phyloP scores from a whole-genome alignment of 2,888 invertebrate genomes.

The Teleogryllus oceanicus region DNA sequence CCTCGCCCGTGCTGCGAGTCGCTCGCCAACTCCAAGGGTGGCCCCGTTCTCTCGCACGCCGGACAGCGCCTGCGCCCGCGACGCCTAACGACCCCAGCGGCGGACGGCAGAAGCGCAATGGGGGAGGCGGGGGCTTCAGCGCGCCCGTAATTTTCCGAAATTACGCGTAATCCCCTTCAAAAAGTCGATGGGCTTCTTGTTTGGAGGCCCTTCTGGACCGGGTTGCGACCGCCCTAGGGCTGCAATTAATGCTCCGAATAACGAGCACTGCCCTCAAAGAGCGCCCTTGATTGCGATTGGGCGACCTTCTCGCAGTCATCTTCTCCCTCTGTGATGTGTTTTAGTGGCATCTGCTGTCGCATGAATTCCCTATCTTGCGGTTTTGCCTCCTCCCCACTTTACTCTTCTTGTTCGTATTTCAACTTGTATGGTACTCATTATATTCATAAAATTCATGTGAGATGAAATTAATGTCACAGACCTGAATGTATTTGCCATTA shows the following conservation, averaged over 20 bases:
- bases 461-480: too few relatives aligned
- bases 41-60: too few relatives aligned
- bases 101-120: too few relatives aligned
- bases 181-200: neutral
- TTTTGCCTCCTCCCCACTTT: neutral
- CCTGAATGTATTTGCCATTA: too few relatives aligned
- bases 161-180: neutral
- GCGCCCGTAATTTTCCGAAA: neutral
- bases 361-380: neutral
- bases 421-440: neutral
- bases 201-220: neutral
- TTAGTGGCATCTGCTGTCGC: neutral
- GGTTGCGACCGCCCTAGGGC: neutral
- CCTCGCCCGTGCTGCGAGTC: too few relatives aligned
- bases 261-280: neutral
- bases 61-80: too few relatives aligned
- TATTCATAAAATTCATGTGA: too few relatives aligned
- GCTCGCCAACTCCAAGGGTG: too few relatives aligned
- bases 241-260: neutral
- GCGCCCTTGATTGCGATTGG: neutral
- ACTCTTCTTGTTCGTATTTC: neutral
- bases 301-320: neutral
- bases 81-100: too few relatives aligned
- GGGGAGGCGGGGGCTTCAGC: neutral
- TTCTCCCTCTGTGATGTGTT: neutral